Evolutionary conservation across 1,140 invertebrate genomes (phyloP), one percentile per base, ranked within the genome.

Genomic region (Drosophila prosaltans): DNA sequence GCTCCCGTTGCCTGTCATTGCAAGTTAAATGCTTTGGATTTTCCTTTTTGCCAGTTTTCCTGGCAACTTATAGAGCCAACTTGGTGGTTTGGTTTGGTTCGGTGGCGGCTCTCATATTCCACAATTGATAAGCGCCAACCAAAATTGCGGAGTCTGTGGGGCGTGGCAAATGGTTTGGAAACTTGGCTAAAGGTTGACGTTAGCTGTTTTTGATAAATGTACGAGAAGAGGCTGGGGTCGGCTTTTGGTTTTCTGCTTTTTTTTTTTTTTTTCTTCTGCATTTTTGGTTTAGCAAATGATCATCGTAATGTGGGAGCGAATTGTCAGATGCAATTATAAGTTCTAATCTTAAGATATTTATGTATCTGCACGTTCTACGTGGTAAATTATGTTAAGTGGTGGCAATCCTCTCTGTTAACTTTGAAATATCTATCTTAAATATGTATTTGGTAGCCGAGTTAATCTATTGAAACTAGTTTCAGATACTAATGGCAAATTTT

Each of bases 1-100:
- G 65, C 41, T 30, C 45, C 61, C 32, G 62, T 61, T 16, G 36
- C 28, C 66, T 84, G 81, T 84, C 81, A 80, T 67, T 78, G 81
- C 70, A 77, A 84, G 81, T 85, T 85, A 85, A 85, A 81, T 78
- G 78, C 81, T 74, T 78, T 67, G 71, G 78, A 85, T 78, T 79
- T 78, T 78, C 55, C 60, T 54, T 73, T 77, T 80, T 64, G 39
- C 57, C 39, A 26, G 4, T 67, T 51, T 64, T 60, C 24, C 16
- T 48, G 16, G 66, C 81, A 74, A 85, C 70, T 85, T 85, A 85
- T 85, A 74, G 66, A 78, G 77, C 81, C 69, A 84, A 84, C 69
- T 84, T 75, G 77, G 63, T 61, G 66, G 65, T 7, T 10, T 7
- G 32, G 32, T 5, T 36, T 36, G 32, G 32, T 36, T 5, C 6